phyloP scores from a whole-genome alignment of 1,140 invertebrate species.

The Tribolium castaneum region DNA sequence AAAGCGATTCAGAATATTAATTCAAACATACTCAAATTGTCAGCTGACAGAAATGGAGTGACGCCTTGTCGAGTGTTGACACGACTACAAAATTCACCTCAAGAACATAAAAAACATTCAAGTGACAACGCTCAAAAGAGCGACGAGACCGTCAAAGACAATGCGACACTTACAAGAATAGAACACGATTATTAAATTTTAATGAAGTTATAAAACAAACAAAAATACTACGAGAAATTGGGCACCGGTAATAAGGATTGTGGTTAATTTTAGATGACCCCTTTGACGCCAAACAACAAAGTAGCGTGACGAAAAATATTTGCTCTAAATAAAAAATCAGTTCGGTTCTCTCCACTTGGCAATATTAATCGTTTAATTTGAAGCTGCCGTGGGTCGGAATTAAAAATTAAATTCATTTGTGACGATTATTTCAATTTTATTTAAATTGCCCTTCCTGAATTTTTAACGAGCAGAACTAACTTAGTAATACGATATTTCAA shows the following conservation, averaged over 20 bases:
- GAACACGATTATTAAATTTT: slow-evolving; percentile 19
- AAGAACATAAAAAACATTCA: not conserved
- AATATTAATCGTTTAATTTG: slow-evolving; percentile 4
- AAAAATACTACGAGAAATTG: slow-evolving; percentile 10
- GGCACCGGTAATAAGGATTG: slow-evolving; percentile 6
- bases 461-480: not conserved
- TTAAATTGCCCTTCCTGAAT: slow-evolving; percentile 10
- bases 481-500: slow-evolving; percentile 27
- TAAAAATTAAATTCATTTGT: slow-evolving; percentile 13
- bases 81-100: slow-evolving; percentile 11
- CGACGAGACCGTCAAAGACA: not conserved
- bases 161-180: not conserved
- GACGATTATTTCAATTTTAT: not conserved
- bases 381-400: not conserved
- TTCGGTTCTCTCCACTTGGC: not conserved
- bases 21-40: slow-evolving; percentile 39
- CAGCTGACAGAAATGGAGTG: slow-evolving; percentile 31
- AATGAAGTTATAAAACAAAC: slow-evolving; percentile 11
- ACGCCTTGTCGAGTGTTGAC: slow-evolving; percentile 18
- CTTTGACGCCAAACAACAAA: slow-evolving; percentile 12
- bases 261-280: slow-evolving; percentile 24
- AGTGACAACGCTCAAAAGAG: not conserved
- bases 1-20: slow-evolving; percentile 40
- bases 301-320: slow-evolving; percentile 22
- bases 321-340: slow-evolving; percentile 1